Evolutionary conservation across 1,140 invertebrate species (phyloP).

Genomic region (Leptopilina clavipes): DNA sequence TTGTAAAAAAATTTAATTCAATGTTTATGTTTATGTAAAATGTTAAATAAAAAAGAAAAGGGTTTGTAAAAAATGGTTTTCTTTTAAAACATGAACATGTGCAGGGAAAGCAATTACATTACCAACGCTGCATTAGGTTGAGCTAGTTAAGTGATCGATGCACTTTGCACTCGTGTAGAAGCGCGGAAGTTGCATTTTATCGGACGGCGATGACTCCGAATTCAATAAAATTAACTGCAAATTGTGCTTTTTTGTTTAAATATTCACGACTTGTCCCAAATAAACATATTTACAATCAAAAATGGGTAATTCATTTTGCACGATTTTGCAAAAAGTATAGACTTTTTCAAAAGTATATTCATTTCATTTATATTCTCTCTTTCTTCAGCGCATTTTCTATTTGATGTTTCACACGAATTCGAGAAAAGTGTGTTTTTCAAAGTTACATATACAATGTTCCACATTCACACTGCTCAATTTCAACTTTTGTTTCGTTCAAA

Average conservation of each 20-base stretch:
- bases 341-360: background rate
- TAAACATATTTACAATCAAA: no score
- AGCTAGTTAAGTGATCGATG: slow-evolving; percentile 27
- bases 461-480: slow-evolving; percentile 4
- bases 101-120: slow-evolving; percentile 11
- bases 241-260: background rate
- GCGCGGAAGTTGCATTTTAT: slow-evolving; percentile 8
- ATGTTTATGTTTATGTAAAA: background rate
- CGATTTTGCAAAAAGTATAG: no score
- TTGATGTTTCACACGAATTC: background rate
- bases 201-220: background rate
- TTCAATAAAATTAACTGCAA: slow-evolving; percentile 19
- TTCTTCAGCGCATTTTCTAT: background rate
- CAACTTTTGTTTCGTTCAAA: background rate
- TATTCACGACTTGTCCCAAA: background rate
- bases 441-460: background rate
- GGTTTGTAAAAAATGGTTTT: background rate
- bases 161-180: slow-evolving; percentile 14
- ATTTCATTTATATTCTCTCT: background rate
- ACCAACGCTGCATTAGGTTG: slow-evolving; percentile 20
- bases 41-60: background rate
- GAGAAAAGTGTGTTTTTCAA: background rate
- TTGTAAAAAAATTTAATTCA: background rate
- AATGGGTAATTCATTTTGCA: no score
- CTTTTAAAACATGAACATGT: background rate